These are phyloP conservation scores for Myocastor coypus DNA, from an alignment of 2,113 vertebrate genomes.

Conservation along the genomic window DNA sequence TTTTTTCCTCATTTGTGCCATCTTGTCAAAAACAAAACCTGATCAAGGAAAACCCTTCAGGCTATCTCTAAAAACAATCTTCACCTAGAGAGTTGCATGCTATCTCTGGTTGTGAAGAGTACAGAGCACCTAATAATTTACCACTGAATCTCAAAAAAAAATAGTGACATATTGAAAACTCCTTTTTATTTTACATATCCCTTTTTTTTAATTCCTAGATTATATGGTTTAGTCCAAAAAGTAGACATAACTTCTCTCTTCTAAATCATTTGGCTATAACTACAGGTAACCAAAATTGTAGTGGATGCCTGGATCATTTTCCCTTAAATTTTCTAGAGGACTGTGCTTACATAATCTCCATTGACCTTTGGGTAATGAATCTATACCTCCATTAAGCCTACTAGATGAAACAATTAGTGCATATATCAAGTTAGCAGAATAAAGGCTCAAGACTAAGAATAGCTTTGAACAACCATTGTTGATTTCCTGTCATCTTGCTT, in stretches of 20 bases:
- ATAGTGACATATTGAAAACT: neutral
- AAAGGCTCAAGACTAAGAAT: neutral
- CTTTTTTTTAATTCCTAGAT: neutral
- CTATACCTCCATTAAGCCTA: neutral
- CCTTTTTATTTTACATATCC: neutral
- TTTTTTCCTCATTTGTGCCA: neutral
- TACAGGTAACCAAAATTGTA: neutral
- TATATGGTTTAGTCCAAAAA: neutral
- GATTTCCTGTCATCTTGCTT: too few species aligned
- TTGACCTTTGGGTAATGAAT: neutral
- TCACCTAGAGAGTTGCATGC: neutral
- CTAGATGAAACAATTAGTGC: neutral
- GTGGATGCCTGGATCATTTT: neutral
- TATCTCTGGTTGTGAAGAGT: neutral
- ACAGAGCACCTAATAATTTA: neutral
- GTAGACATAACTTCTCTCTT: neutral
- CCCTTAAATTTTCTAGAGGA: neutral
- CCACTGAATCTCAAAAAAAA: rapidly evolving
- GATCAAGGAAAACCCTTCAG: neutral
- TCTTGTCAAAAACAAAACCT: neutral
- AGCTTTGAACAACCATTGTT: neutral
- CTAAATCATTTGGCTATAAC: neutral
- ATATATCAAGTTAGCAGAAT: neutral
- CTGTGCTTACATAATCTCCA: neutral
- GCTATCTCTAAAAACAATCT: neutral